These are phyloP conservation scores for Perca fluviatilis DNA, from an alignment of 2,113 vertebrate species.

Conservation along the genomic window DNA sequence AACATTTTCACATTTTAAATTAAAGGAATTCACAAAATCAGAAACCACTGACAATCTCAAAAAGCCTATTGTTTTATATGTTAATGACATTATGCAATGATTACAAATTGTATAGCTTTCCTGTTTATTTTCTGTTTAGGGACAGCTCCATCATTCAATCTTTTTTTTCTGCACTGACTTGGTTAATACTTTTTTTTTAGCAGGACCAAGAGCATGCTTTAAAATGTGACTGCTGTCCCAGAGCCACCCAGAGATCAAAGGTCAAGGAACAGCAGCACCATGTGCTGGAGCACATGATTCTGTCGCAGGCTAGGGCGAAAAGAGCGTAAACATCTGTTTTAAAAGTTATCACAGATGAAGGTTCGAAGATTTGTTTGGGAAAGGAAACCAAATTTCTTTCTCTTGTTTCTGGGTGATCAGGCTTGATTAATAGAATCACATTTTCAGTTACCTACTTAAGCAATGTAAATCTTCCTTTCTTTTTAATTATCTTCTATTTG, in stretches of 20 bases:
- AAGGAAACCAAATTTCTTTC: constrained; percentile 11
- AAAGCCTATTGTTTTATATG: neutral
- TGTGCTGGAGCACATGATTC: constrained; percentile 67
- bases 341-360: constrained; percentile 41
- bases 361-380: constrained; percentile 7
- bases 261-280: constrained; percentile 74
- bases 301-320: constrained; percentile 40
- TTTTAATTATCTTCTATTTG: neutral
- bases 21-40: neutral
- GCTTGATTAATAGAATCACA: neutral
- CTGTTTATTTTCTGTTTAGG: constrained; percentile 40
- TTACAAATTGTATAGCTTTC: constrained; percentile 27
- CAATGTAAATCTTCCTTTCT: neutral
- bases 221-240: constrained; percentile 71
- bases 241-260: constrained; percentile 77
- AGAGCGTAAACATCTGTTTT: constrained; percentile 54
- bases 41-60: neutral
- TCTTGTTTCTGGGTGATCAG: neutral
- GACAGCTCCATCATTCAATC: constrained; percentile 7
- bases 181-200: constrained; percentile 81
- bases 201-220: constrained; percentile 50
- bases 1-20: neutral
- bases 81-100: constrained; percentile 20
- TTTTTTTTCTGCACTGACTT: constrained; percentile 13
- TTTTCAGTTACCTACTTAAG: constrained; percentile 5